Conservation (phyloP, 2,888 invertebrate species). For the Meiosimyza decipiens region DNA sequence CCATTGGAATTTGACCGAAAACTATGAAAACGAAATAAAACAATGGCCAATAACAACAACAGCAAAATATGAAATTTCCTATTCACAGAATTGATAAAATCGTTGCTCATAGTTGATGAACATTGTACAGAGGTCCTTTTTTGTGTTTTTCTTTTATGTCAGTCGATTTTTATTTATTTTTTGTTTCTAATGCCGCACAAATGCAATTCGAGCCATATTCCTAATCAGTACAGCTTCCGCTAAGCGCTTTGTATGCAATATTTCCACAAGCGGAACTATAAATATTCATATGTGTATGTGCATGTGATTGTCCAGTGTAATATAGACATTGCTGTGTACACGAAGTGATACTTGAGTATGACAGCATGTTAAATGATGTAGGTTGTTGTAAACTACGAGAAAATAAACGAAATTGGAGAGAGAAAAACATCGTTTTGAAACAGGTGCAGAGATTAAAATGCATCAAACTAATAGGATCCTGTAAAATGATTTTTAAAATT, state of each 20-base stretch:
- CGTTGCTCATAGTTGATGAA: constrained; percentile 1
- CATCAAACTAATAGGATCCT: no score
- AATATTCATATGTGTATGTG: constrained; percentile 54
- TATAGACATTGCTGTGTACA: no score
- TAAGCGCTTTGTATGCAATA: constrained; percentile 42
- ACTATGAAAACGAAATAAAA: no score
- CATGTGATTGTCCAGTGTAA: no score
- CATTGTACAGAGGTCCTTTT: background rate
- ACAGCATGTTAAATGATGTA: no score
- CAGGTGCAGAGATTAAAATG: no score
- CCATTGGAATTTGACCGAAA: constrained; percentile 21
- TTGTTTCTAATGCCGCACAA: background rate
- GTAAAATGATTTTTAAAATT: no score
- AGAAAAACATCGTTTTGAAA: no score
- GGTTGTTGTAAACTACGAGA: no score
- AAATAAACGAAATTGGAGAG: no score
- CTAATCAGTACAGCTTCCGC: constrained; percentile 63
- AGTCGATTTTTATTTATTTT: background rate
- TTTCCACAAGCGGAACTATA: constrained; percentile 62
- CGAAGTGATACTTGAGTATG: no score
- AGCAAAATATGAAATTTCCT: constrained; percentile 15
- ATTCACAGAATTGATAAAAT: background rate
- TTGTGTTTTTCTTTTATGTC: no score
- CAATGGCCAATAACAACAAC: background rate
- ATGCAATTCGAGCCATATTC: constrained; percentile 44